Percentiles rank a stretch among this genome's conserved stretches.
Conservation (phyloP, 2,888 invertebrate species). For the Pseudolycoriella hygida region DNA sequence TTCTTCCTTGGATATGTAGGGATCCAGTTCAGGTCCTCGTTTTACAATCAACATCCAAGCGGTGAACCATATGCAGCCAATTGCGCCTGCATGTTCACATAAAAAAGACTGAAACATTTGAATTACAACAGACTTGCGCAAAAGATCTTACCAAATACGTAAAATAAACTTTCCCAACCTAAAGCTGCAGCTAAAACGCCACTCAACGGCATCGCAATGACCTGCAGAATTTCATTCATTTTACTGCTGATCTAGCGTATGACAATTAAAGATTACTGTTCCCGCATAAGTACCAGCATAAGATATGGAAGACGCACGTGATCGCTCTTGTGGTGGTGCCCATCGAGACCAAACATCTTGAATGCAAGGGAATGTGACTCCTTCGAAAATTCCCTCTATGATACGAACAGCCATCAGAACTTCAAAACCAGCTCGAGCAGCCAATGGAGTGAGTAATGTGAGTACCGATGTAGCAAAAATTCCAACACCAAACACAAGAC, state of each 20-base stretch:
- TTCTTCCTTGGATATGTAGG: conserved; percentile 51
- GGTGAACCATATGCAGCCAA: conserved; percentile 54
- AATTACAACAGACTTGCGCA: neutral
- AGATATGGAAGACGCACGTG: conserved; percentile 60
- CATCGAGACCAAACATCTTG: conserved; percentile 72
- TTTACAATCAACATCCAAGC: conserved; percentile 52
- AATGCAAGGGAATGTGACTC: conserved; percentile 34
- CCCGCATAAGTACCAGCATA: conserved; percentile 77
- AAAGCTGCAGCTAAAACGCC: conserved; percentile 52
- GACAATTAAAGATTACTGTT: conserved; percentile 59
- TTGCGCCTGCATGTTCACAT: conserved; percentile 29
- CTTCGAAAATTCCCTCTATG: conserved; percentile 53
- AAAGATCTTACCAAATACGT: conserved; percentile 43
- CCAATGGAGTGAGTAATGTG: conserved; percentile 62
- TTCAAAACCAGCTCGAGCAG: conserved; percentile 54
- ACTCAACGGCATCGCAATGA: conserved; percentile 62
- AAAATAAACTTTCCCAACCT: conserved; percentile 72
- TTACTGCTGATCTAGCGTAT: too few species aligned
- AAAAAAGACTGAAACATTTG: neutral
- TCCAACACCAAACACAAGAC: conserved; percentile 52
- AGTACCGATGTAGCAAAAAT: conserved; percentile 60
- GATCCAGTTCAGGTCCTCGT: conserved; percentile 58
- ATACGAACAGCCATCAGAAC: conserved; percentile 50
- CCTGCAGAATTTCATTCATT: conserved; percentile 18
- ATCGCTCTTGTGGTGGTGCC: conserved; percentile 65